Evolutionary conservation across 2,113 vertebrate species (phyloP).

Genomic region (Acanthisitta chloris): DNA sequence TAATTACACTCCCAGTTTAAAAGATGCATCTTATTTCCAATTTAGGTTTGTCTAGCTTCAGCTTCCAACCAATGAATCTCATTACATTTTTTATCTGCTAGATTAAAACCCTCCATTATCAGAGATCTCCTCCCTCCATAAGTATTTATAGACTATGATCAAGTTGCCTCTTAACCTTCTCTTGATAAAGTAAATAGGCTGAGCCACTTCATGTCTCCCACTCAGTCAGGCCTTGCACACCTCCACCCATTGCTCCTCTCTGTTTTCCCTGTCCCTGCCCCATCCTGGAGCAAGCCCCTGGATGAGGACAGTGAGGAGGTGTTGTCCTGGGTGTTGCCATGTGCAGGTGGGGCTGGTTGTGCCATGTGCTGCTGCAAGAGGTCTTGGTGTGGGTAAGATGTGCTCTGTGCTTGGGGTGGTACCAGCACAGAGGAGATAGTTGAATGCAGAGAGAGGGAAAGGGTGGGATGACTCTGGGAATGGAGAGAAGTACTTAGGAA

Average conservation of each 20-base stretch:
- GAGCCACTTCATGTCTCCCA: neutral
- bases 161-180: conserved; percentile 22
- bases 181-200: neutral
- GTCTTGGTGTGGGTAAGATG: neutral
- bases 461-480: neutral
- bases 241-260: neutral
- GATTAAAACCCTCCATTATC: conserved; percentile 69
- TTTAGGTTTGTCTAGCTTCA: conserved; percentile 60
- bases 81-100: conserved; percentile 60
- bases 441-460: neutral
- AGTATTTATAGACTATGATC: conserved; percentile 57
- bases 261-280: neutral
- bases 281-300: neutral
- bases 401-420: neutral
- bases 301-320: neutral
- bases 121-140: conserved; percentile 34
- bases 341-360: neutral
- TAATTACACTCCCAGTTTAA: conserved; percentile 61
- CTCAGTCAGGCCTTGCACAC: neutral
- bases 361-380: neutral
- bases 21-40: conserved; percentile 66
- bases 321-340: neutral
- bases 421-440: neutral
- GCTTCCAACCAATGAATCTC: conserved; percentile 61
- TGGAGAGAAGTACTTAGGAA: neutral